Evolutionary conservation across 2,113 vertebrate genomes (phyloP), one percentile per base, ranked within the genome.

Genomic region (Tachysurus fulvidraco): DNA sequence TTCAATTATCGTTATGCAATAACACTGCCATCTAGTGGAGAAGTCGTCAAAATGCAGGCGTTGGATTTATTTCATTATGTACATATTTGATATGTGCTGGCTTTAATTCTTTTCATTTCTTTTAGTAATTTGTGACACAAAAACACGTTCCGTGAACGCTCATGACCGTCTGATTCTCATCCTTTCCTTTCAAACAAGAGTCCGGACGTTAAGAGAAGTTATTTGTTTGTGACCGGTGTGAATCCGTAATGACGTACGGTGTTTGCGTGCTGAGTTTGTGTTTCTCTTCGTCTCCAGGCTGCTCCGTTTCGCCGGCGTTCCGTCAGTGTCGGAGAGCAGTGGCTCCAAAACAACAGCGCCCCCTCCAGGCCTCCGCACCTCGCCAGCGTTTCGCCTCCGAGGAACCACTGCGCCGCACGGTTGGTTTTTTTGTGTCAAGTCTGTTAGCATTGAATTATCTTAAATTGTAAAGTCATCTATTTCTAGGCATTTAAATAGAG

Each of bases 301-400:
- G 36, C 89, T 67, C 90, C 96, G 82, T 96, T 96, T 60, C 93
- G 97, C 57, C 96, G 95, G 89, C 95, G 97, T 69, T 98, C 97
- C 0, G 93, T 97, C 79, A 98, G 97, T 57, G 95, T 97, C 52
- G 97, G 97, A 0, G 97, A 98, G 65, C 97, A 96, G 83, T 97
- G 95, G 89, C 94, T 94, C 14, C 96, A 96, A 0, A 94, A 95
- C 0, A 94, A 95, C 91, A 52, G 91, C 92, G 86, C 86, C 94
- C 90, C 93, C 88, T 91, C 90, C 92, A 97, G 96, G 87, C 94
- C 96, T 81, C 17, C 5, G 2, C 95, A 96, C 86, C 92, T 96
- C 87, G 93, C 95, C 0, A 94, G 96, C 57, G 94, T 94, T 4
- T 97, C 96, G 0, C 96, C 96, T 0, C 95, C 96, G 41, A 90